Conservation (phyloP, 2,888 invertebrate species). For the Ecdyonurus torrentis region DNA sequence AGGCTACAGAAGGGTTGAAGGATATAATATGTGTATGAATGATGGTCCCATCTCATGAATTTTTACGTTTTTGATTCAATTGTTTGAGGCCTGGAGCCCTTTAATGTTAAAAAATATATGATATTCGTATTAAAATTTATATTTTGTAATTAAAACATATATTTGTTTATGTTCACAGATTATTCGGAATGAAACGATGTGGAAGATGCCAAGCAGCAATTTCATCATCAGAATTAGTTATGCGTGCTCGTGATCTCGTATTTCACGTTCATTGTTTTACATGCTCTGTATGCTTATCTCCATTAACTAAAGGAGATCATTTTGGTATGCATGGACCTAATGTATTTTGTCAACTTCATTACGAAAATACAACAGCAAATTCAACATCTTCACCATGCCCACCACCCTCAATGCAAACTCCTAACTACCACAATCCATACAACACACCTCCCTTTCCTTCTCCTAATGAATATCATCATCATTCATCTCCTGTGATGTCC, state of each 20-base stretch:
- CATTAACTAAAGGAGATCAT: conserved; percentile 83
- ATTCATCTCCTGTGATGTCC: conserved; percentile 6
- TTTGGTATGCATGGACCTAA: conserved; percentile 82
- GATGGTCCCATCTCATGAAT: too few species aligned
- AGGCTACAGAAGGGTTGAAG: too few species aligned
- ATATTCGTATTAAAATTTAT: not conserved
- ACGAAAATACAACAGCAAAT: conserved; percentile 33
- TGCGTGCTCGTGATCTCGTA: conserved; percentile 82
- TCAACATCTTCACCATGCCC: conserved; percentile 10
- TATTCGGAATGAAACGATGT: conserved; percentile 79
- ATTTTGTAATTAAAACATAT: not conserved
- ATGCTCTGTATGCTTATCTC: conserved; percentile 72
- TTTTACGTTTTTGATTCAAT: too few species aligned
- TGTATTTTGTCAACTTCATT: conserved; percentile 69
- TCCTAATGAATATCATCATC: conserved; percentile 23
- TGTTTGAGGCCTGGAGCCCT: too few species aligned
- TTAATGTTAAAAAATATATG: not conserved
- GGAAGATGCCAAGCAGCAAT: conserved; percentile 80
- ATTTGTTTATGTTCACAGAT: conserved; percentile 36
- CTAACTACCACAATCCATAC: not conserved
- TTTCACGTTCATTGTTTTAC: conserved; percentile 93
- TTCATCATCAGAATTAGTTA: conserved; percentile 80
- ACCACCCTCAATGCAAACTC: conserved; percentile 6
- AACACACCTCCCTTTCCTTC: conserved; percentile 25
- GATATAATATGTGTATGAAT: too few species aligned